phyloP scores from a whole-genome alignment of 2,888 invertebrate genomes.

The Deilephila porcellus region DNA sequence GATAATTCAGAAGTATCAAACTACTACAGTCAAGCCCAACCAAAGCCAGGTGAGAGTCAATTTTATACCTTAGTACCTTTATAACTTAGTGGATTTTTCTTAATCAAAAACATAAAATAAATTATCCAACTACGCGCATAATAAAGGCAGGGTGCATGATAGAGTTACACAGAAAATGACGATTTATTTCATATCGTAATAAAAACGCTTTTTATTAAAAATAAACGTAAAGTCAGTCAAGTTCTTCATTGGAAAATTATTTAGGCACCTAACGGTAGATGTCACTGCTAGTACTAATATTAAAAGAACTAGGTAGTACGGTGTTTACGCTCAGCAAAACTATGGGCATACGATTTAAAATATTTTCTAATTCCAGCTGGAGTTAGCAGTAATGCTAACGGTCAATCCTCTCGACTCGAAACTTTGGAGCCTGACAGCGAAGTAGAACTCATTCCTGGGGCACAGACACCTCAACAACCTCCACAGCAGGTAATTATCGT shows the following conservation, averaged over 20 bases:
- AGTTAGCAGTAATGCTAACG: slow-evolving; percentile 36
- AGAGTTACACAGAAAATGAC: too few species aligned
- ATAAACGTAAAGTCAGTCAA: too few species aligned
- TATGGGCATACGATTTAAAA: not conserved
- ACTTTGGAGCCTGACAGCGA: slow-evolving; percentile 77
- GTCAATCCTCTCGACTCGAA: slow-evolving; percentile 64
- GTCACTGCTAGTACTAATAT: not conserved
- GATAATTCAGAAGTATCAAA: slow-evolving; percentile 61
- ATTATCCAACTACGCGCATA: too few species aligned
- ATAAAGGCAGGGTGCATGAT: too few species aligned
- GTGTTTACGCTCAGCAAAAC: too few species aligned
- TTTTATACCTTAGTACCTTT: not conserved
- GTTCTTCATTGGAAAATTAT: too few species aligned
- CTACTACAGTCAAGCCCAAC: slow-evolving; percentile 64
- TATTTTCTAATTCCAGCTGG: slow-evolving; percentile 26
- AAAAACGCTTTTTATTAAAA: too few species aligned
- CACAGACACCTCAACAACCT: slow-evolving; percentile 72
- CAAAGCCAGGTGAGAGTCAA: slow-evolving; percentile 61
- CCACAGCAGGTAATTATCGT: slow-evolving; percentile 66
- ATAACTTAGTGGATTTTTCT: too few species aligned
- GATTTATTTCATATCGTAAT: too few species aligned
- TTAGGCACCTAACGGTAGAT: not conserved
- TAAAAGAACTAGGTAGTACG: too few species aligned
- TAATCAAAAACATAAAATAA: too few species aligned
- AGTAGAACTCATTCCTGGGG: slow-evolving; percentile 77